Conservation (phyloP, 2,113 vertebrate species). For the Ictalurus furcatus region DNA sequence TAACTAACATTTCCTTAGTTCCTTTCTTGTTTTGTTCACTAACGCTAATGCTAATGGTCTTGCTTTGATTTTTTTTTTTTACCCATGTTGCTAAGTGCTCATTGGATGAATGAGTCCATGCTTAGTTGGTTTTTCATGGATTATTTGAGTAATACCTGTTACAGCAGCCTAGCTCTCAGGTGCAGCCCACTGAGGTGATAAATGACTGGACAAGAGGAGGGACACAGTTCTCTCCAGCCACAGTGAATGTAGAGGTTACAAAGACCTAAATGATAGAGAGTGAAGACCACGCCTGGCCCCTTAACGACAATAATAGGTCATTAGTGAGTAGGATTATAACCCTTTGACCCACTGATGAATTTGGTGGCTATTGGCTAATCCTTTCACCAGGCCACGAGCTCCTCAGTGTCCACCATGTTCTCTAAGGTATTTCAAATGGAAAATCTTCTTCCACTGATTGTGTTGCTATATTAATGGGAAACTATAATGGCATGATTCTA, state of each 20-base stretch:
- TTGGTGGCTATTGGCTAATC: constrained; percentile 37
- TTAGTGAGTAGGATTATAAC: constrained; percentile 65
- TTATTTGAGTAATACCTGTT: constrained; percentile 40
- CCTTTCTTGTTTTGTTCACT: not conserved
- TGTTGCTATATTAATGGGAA: constrained; percentile 23
- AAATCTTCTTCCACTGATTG: constrained; percentile 21
- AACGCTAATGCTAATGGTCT: not conserved
- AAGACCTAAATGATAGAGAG: constrained; percentile 60
- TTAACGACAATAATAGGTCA: constrained; percentile 60
- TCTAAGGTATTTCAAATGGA: constrained; percentile 42
- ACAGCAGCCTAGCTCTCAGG: constrained; percentile 32
- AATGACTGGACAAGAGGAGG: constrained; percentile 21
- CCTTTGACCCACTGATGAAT: not conserved
- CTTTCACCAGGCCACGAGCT: constrained; percentile 43
- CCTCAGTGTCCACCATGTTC: constrained; percentile 52
- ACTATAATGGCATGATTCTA: not conserved
- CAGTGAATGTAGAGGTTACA: not conserved
- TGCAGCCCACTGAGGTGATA: constrained; percentile 10
- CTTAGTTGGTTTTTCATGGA: constrained; percentile 38
- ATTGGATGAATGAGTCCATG: constrained; percentile 40
- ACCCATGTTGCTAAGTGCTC: not conserved
- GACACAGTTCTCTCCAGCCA: not conserved
- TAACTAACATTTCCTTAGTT: not conserved
- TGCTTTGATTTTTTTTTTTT: not conserved
- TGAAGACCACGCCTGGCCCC: constrained; percentile 59